Evolutionary conservation across 1,140 invertebrate genomes (phyloP).

Genomic region (Thalassaphorura encarpata): DNA sequence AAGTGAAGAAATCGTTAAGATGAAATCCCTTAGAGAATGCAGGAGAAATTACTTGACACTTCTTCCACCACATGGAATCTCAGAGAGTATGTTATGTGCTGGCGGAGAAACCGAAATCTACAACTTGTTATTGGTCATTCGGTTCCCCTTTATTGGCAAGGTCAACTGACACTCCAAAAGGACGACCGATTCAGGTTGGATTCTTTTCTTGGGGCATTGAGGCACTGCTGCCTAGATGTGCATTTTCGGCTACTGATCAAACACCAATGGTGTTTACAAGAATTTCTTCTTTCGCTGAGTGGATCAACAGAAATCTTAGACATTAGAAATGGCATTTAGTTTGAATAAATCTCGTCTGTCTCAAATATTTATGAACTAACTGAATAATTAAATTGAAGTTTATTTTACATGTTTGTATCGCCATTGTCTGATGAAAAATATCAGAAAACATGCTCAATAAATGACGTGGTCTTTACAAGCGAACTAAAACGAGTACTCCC

Average conservation of each 20-base stretch:
- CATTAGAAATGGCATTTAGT: not conserved
- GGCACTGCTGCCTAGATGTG: slow-evolving; percentile 4
- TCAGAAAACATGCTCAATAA: too few relatives aligned
- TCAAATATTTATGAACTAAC: too few relatives aligned
- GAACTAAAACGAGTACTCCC: too few relatives aligned
- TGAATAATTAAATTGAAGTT: too few relatives aligned
- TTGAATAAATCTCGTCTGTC: too few relatives aligned
- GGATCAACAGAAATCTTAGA: slow-evolving; percentile 12
- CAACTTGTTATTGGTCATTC: not conserved
- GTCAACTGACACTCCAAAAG: not conserved
- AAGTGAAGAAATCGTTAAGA: slow-evolving; percentile 11
- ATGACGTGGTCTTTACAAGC: too few relatives aligned
- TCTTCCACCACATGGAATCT: slow-evolving; percentile 20
- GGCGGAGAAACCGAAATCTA: not conserved
- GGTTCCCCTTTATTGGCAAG: not conserved
- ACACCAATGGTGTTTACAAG: slow-evolving; percentile 20
- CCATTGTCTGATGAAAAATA: too few relatives aligned
- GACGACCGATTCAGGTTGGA: not conserved
- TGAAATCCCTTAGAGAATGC: slow-evolving; percentile 9
- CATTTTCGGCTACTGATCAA: slow-evolving; percentile 11
- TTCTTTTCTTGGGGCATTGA: slow-evolving; percentile 2
- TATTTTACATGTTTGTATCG: too few relatives aligned
- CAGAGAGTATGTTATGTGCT: slow-evolving; percentile 21
- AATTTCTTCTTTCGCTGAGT: slow-evolving; percentile 10
- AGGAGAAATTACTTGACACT: slow-evolving; percentile 9